Evolutionary conservation across 2,797 vertebrate genomes (phyloP).

Genomic region (Myotis vivesi): DNA sequence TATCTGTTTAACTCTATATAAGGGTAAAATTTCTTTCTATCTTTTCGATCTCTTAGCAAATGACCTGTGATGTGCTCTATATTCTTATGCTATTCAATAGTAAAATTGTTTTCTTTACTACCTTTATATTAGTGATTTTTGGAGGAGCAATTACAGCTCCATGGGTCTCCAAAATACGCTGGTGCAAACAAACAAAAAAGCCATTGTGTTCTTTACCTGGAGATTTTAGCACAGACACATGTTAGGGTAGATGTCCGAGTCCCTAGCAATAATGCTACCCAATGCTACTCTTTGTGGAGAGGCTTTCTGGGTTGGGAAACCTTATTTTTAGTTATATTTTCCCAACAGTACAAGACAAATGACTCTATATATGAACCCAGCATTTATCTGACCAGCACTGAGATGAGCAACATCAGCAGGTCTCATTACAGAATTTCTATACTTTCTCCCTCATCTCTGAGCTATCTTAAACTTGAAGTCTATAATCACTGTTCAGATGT

Average conservation of each 20-base stretch:
- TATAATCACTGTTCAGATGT: not conserved
- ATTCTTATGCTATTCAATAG: not conserved
- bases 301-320: not conserved
- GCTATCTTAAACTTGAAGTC: not conserved
- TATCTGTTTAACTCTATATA: not conserved
- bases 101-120: not conserved
- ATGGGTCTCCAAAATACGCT: not conserved
- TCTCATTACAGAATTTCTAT: not conserved
- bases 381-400: not conserved
- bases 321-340: constrained; percentile 7
- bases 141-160: not conserved
- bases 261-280: not conserved
- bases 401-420: not conserved
- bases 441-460: not conserved
- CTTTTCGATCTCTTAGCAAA: not conserved
- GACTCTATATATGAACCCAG: not conserved
- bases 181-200: not conserved
- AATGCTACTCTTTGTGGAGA: not conserved
- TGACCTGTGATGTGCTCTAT: not conserved
- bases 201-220: not conserved
- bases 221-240: not conserved
- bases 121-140: not conserved
- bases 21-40: not conserved
- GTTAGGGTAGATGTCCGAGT: not conserved
- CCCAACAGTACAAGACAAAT: not conserved